These are phyloP conservation scores for Drosophila albomicans DNA, from an alignment of 1,140 invertebrate species.

Conservation along the genomic window DNA sequence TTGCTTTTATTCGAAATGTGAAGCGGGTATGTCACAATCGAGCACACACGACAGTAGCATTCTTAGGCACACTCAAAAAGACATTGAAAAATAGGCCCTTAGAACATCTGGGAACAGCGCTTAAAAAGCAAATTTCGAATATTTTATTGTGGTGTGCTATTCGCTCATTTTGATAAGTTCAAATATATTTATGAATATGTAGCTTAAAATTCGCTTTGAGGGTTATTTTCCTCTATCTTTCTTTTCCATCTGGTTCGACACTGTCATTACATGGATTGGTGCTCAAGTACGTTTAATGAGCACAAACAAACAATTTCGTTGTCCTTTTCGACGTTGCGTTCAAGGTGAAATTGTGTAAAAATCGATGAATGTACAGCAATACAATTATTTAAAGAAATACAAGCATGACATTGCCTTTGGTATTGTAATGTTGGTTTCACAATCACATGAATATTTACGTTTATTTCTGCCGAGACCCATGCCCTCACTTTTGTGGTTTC, in stretches of 20 bases:
- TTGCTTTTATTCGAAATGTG: no score
- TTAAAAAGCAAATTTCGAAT: no score
- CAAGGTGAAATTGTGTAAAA: constrained; percentile 58
- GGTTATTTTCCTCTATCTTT: constrained; percentile 16
- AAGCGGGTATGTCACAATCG: no score
- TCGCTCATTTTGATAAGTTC: constrained; percentile 30
- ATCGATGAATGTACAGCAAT: constrained; percentile 65
- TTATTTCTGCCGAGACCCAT: constrained; percentile 35
- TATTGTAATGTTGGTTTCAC: constrained; percentile 14
- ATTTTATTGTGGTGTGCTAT: no score
- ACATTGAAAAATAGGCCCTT: no score
- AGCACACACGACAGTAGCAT: no score
- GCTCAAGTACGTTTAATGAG: constrained; percentile 65
- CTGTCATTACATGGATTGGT: constrained; percentile 26
- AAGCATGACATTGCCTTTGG: no score
- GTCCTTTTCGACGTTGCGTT: constrained; percentile 53
- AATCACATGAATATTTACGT: constrained; percentile 18
- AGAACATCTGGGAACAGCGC: no score
- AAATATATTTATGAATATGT: no score
- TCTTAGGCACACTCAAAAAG: no score
- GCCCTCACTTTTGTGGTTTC: constrained; percentile 68
- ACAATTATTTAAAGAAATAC: constrained; percentile 7
- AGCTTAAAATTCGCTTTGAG: not conserved
- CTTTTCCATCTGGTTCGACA: constrained; percentile 4
- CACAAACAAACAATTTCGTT: constrained; percentile 58